phyloP scores from a whole-genome alignment of 1,140 invertebrate species.

The Ceratosolen solmsi region DNA sequence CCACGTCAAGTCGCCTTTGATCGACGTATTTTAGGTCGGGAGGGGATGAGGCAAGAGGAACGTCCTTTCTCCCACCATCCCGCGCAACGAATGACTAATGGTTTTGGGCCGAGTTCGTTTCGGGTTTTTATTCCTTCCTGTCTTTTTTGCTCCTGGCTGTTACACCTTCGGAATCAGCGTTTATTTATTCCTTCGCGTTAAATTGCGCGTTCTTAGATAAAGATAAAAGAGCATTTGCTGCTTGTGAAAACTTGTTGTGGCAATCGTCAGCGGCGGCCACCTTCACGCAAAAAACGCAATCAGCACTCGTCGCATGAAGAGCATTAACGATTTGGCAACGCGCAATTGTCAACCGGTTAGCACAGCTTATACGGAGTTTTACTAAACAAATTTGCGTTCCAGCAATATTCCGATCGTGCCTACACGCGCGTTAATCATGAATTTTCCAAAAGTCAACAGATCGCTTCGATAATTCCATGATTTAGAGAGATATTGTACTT shows the following conservation, averaged over 20 bases:
- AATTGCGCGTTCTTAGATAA: slow-evolving; percentile 22
- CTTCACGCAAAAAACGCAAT: slow-evolving; percentile 62
- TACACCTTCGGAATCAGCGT: too few species aligned
- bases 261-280: slow-evolving; percentile 56
- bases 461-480: not conserved
- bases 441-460: not conserved
- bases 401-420: not conserved
- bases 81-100: not conserved
- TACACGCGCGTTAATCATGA: not conserved
- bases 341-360: not conserved
- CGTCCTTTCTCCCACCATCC: not conserved
- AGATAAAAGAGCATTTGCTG: not conserved
- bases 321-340: slow-evolving; percentile 60
- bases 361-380: not conserved
- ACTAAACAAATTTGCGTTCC: not conserved
- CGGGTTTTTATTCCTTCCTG: not conserved
- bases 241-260: not conserved
- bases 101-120: not conserved
- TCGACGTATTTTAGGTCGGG: not conserved
- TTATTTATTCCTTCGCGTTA: not conserved
- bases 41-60: not conserved
- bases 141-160: not conserved
- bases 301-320: slow-evolving; percentile 59
- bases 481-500: not conserved
- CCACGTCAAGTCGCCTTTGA: not conserved